Evolutionary conservation across 2,113 vertebrate species (phyloP), one percentile per base, ranked within the genome.

Genomic region (Planiliza haematocheilus): DNA sequence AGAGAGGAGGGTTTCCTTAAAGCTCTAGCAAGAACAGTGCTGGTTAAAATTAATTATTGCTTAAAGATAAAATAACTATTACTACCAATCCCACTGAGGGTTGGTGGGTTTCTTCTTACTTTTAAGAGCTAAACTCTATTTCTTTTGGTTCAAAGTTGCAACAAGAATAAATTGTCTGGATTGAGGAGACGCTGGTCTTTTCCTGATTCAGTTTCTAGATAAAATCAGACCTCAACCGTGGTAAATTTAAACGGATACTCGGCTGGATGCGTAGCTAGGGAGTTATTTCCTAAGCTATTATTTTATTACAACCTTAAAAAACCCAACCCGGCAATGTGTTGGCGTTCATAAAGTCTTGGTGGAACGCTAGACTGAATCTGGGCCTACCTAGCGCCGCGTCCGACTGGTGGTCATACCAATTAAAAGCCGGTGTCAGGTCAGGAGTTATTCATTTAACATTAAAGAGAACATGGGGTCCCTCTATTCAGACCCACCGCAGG

Each of bases 341-440:
- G n/a, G n/a, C n/a, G n/a, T n/a, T n/a, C n/a, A n/a, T n/a, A n/a
- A n/a, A n/a, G n/a, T n/a, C n/a, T n/a, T n/a, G n/a, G n/a, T n/a
- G n/a, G n/a, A n/a, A n/a, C n/a, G n/a, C n/a, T n/a, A n/a, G n/a
- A n/a, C n/a, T n/a, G n/a, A n/a, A n/a, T n/a, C n/a, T n/a, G n/a
- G n/a, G n/a, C n/a, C n/a, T n/a, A n/a, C n/a, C n/a, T n/a, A n/a
- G n/a, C n/a, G n/a, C n/a, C n/a, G n/a, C n/a, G n/a, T 70, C 75
- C 63, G 76, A 53, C 79, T 8, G 76, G 65, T 90, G 85, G 66
- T 84, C 79, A 71, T 89, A 90, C 86, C 90, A 90, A 90, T 93
- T 91, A 93, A 83, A 81, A 65, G 61, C 70, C 86, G 86, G 65
- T 65, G 85, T 82, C 73, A 85, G 89, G 91, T 93, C 93, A 93